These are phyloP conservation scores for Tenthredo livida DNA, from an alignment of 2,888 invertebrate genomes.

Conservation along the genomic window DNA sequence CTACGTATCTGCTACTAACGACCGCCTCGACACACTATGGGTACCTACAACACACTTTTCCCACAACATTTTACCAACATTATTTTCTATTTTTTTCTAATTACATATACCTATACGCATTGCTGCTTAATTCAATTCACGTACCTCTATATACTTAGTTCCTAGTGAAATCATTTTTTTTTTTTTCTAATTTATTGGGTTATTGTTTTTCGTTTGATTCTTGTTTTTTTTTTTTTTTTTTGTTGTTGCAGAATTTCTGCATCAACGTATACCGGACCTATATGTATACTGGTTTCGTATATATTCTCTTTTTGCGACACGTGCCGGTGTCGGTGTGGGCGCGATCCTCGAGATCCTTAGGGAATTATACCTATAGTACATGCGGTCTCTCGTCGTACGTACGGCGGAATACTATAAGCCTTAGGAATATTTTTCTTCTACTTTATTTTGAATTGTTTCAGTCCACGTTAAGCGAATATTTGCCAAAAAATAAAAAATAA, in stretches of 20 bases:
- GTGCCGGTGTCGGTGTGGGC: background rate
- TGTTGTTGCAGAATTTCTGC: background rate
- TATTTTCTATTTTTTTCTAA: background rate
- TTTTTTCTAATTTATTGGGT: background rate
- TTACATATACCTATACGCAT: background rate
- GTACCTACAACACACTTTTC: background rate
- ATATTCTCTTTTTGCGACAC: background rate
- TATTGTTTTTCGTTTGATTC: background rate
- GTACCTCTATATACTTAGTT: background rate
- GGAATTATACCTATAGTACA: background rate
- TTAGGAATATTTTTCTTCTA: background rate
- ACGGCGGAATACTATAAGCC: background rate
- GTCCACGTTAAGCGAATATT: background rate
- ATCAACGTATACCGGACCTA: background rate
- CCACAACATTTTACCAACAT: background rate
- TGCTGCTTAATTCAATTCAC: background rate
- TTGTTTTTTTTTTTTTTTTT: background rate
- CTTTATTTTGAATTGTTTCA: conserved; percentile 18
- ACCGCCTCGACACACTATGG: background rate
- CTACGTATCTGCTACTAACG: conserved; percentile 20
- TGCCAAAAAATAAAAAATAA: background rate
- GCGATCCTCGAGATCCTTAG: background rate
- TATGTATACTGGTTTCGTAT: background rate
- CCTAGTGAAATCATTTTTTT: background rate
- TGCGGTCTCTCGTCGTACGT: background rate